These are phyloP conservation scores for Ceuthmochares aereus DNA, from an alignment of 2,113 vertebrate genomes.

Conservation along the genomic window DNA sequence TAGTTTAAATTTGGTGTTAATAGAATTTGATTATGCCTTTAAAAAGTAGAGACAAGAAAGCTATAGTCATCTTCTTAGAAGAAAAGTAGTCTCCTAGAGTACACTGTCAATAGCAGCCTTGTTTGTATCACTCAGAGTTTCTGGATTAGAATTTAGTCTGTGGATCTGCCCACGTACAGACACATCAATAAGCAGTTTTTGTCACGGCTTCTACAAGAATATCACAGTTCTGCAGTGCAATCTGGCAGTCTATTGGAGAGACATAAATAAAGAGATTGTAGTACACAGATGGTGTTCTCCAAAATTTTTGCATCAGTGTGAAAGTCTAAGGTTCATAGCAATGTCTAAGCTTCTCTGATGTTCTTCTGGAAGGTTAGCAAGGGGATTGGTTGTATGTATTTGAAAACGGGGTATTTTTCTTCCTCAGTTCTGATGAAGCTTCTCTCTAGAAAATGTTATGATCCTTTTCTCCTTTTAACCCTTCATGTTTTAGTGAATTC, in stretches of 20 bases:
- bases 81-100: not conserved
- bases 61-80: not conserved
- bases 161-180: not conserved
- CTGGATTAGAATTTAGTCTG: not conserved
- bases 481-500: not conserved
- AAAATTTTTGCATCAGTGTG: not conserved
- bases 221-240: not conserved
- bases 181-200: not conserved
- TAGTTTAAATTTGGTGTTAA: not conserved
- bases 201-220: not conserved
- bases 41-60: not conserved
- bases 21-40: not conserved
- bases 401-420: not conserved
- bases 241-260: not conserved
- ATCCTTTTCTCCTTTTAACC: not conserved
- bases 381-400: not conserved
- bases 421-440: not conserved
- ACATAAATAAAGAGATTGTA: not conserved
- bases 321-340: not conserved
- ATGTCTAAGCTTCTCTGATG: not conserved
- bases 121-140: not conserved
- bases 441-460: not conserved
- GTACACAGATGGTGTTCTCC: not conserved
- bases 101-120: not conserved
- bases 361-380: not conserved